phyloP scores from a whole-genome alignment of 2,797 vertebrate species.

The Graptemys geographica region DNA sequence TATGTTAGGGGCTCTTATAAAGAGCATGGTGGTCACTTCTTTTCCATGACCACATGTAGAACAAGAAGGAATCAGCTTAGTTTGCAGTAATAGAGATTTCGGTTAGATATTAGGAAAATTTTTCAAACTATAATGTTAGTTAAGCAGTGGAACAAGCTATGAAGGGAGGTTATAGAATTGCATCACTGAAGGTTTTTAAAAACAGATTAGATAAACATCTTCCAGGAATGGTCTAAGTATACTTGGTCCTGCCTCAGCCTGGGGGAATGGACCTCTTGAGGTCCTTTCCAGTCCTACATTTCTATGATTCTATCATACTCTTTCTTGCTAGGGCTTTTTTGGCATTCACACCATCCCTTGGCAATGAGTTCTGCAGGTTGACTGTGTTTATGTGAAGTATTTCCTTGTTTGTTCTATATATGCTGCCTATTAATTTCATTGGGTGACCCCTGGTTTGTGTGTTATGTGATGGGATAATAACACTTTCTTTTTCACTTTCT shows the following conservation, averaged over 20 bases:
- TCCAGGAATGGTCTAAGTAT: neutral
- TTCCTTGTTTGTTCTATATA: neutral
- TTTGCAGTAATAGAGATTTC: neutral
- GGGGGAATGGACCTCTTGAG: neutral
- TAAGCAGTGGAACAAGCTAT: neutral
- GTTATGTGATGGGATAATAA: neutral
- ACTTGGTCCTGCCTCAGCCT: neutral
- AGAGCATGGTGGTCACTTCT: neutral
- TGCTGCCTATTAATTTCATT: neutral
- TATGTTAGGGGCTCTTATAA: neutral
- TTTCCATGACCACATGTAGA: neutral
- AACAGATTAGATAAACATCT: neutral
- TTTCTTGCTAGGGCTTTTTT: neutral
- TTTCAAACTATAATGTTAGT: neutral
- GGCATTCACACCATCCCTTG: neutral
- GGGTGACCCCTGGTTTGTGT: neutral
- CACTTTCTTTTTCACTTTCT: neutral
- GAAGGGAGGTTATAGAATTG: neutral
- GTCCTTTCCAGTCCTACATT: neutral
- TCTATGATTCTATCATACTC: neutral
- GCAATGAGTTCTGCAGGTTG: neutral
- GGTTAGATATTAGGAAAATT: neutral
- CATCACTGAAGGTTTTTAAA: neutral
- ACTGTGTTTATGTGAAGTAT: neutral
- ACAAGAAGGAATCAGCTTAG: neutral